Conservation (phyloP, 2,113 vertebrate species). For the Myotis lucifugus region DNA sequence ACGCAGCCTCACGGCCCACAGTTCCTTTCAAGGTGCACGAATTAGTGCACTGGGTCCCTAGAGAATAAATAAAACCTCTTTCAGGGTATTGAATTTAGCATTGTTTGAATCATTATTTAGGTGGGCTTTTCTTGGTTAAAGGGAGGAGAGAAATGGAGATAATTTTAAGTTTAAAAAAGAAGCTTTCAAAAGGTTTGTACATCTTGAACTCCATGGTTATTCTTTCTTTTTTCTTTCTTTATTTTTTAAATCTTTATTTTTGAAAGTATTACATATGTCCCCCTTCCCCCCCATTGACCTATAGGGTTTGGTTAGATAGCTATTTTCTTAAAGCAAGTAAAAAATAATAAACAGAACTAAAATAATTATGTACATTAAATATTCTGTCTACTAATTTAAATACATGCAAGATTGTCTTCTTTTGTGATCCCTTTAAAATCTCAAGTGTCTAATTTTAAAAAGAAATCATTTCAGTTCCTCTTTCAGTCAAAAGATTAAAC, state of each 20-base stretch:
- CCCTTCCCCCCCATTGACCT: no score
- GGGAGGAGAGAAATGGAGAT: constrained; percentile 38
- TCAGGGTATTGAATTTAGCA: constrained; percentile 2
- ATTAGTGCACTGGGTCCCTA: no score
- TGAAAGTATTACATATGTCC: no score
- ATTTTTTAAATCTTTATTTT: no score
- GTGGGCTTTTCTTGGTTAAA: constrained; percentile 39
- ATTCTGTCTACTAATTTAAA: constrained; percentile 43
- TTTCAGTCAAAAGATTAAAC: constrained; percentile 75
- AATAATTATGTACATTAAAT: constrained; percentile 49
- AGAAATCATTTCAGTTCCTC: constrained; percentile 51
- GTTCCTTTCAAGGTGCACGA: no score
- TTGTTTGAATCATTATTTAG: constrained; percentile 38
- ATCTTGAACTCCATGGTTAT: background rate
- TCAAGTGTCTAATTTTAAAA: constrained; percentile 63
- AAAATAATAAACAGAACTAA: background rate
- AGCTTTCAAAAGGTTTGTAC: background rate
- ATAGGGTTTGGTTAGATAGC: background rate
- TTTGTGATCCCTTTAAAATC: constrained; percentile 51
- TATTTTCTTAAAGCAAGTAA: constrained; percentile 34
- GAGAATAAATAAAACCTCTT: background rate
- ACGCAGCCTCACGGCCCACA: no score
- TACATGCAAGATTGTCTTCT: constrained; percentile 32
- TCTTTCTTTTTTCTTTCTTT: background rate
- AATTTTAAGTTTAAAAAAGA: constrained; percentile 22